phyloP scores from a whole-genome alignment of 1,140 invertebrate genomes.

The Arion vulgaris region DNA sequence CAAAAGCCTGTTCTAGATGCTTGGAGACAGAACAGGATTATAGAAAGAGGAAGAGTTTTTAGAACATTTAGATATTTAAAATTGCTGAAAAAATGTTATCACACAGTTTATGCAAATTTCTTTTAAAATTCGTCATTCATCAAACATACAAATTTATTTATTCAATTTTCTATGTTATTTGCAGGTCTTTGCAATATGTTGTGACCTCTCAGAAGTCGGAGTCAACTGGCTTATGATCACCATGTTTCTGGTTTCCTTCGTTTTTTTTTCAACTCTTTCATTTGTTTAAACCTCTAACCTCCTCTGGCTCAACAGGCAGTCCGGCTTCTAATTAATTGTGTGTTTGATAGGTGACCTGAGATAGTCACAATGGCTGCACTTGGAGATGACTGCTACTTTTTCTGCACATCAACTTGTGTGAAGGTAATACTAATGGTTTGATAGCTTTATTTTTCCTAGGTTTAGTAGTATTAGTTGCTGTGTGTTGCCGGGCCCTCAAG shows the following conservation, averaged over 20 bases:
- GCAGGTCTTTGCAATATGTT: not conserved
- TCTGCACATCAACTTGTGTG: conserved; percentile 32
- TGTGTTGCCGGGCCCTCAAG: too few relatives aligned
- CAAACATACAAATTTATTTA: too few relatives aligned
- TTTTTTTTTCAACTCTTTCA: not conserved
- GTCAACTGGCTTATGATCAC: not conserved
- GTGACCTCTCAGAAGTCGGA: not conserved
- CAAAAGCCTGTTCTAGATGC: too few relatives aligned
- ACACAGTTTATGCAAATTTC: too few relatives aligned
- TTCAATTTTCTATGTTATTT: not conserved
- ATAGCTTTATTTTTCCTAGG: too few relatives aligned
- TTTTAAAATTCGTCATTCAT: too few relatives aligned
- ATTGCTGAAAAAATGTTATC: too few relatives aligned
- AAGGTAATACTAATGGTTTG: conserved; percentile 23
- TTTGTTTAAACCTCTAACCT: not conserved
- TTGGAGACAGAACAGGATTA: too few relatives aligned
- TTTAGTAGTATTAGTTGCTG: too few relatives aligned
- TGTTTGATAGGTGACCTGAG: not conserved
- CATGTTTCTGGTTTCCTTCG: not conserved
- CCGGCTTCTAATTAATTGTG: not conserved
- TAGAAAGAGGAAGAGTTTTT: too few relatives aligned
- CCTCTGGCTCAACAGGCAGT: not conserved
- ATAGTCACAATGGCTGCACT: conserved; percentile 16
- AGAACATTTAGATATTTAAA: too few relatives aligned
- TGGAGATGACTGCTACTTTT: conserved; percentile 38